Base-by-base conservation (phyloP, 1,140 invertebrate species). In the Brachionus asplanchnoidis region DNA sequence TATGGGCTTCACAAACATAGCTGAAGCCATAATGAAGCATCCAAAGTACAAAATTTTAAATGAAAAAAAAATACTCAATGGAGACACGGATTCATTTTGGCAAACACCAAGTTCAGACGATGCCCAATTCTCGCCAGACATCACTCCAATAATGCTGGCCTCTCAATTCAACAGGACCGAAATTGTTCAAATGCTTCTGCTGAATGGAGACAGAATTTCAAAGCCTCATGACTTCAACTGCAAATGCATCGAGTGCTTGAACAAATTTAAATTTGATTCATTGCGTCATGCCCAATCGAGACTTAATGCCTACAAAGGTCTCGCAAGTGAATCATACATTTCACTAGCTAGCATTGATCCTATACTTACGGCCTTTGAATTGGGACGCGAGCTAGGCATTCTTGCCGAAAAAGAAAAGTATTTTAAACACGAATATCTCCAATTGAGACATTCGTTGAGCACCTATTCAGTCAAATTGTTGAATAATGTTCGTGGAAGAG, bases 331-430 rank as follows among this genome's bases (percentile, higher is more conserved):
- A 75, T 90, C 92, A 0, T 94, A 93, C 86, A 92, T 94, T 80
- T 93, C 92, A 42, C 91, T 93, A 84, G 91, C 91, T 0, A 91
- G 91, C 0, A 88, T 91, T 46, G 93, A 94, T 87, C 93, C 93
- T 0, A 92, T 94, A 53, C 88, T 93, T 9, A 90, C 91, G 20
- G 92, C 92, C 0, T 94, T 94, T 87, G 88, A 90, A 83, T 88
- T 94, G 26, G 90, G 91, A 0, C 84, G 88, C 0, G 92, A 93
- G 84, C 87, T 94, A 12, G 87, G 86, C 2, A 85, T 68, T n/a
- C 36, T 84, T 23, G 56, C 83, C 14, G 70, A 73, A 77, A 73
- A 84, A 65, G 83, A 84, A 60, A 84, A 84, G 40, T 84, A 84
- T 77, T 84, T 84, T 28, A 73, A 75, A 44, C 88, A 88, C 66